Base-by-base conservation (phyloP, 2,888 invertebrate species). In the Amaurobius ferox region DNA sequence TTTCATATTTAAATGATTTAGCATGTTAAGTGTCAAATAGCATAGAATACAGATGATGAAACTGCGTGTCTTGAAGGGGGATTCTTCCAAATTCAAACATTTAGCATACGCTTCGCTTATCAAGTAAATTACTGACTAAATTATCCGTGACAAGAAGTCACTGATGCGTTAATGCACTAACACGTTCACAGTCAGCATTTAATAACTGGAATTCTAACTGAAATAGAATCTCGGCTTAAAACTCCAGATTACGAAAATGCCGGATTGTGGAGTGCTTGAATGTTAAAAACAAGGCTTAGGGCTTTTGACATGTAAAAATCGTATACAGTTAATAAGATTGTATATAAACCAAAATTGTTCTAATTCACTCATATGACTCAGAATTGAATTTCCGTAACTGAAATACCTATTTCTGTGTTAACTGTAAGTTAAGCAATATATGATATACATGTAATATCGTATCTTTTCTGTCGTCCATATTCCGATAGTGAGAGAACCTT, bases 101-200 rank as follows among this genome's bases (percentile, higher is more conserved):
- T 55, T 55, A 23, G 55, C 23, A 1, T 55, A n/a, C 55, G 55
- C 23, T 55, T 11, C 5, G 55, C 23, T 55, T 23, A 55, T n/a
- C 55, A 55, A 55, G 55, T 55, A 23, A 55, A 55, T 55, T 55
- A 23, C 55, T 5, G 55, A 55, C 55, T 23, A 55, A 55, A 55
- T 55, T 55, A 23, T 55, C 55, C 55, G 23, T 55, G 55, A 23
- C 55, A 55, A 55, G 55, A 55, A n/a, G 5, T 55, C 55, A 55
- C 55, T 55, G 5, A 55, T 23, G 55, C 55, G 23, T 55, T 55
- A 55, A 55, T 55, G 55, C 23, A 1, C 23, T 19, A 23, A 55
- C 55, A n/a, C 23, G 23, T 23, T 55, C 55, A 55, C 55, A 23
- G 19, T 55, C 55, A 23, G 55, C 55, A 55, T 55, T 55, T 55